A percentile compares a stretch with the other conserved stretches of the same genome.
Conservation (phyloP, 2,797 vertebrate species). For the Sebastes variabilis region DNA sequence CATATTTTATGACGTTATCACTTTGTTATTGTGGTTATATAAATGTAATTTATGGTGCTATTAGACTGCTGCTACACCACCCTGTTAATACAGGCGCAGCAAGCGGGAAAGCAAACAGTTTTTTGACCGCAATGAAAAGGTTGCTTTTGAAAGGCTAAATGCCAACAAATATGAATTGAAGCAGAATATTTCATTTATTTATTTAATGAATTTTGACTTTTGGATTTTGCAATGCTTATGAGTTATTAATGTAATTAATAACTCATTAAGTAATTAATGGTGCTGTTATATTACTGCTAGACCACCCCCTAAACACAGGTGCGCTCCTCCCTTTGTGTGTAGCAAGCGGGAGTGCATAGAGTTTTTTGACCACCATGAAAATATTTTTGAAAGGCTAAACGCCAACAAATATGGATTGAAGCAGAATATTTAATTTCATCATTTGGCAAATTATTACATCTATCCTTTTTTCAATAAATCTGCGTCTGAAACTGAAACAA, state of each 20-base stretch:
- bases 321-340: neutral
- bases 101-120: no score
- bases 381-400: neutral
- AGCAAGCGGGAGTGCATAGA: neutral
- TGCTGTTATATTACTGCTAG: neutral
- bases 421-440: neutral
- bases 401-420: neutral
- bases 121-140: no score
- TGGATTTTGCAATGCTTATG: no score
- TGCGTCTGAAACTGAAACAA: neutral
- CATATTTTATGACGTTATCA: neutral
- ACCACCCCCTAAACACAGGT: neutral
- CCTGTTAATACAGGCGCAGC: accelerated
- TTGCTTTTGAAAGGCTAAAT: no score
- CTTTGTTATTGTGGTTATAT: no score
- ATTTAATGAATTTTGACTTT: no score
- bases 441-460: neutral
- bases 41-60: no score
- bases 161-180: no score
- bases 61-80: no score
- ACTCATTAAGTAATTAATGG: neutral
- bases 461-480: neutral
- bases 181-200: no score
- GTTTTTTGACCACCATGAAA: neutral
- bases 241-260: no score